These are phyloP conservation scores for Anoplius nigerrimus DNA, from an alignment of 2,888 invertebrate genomes.

Conservation along the genomic window DNA sequence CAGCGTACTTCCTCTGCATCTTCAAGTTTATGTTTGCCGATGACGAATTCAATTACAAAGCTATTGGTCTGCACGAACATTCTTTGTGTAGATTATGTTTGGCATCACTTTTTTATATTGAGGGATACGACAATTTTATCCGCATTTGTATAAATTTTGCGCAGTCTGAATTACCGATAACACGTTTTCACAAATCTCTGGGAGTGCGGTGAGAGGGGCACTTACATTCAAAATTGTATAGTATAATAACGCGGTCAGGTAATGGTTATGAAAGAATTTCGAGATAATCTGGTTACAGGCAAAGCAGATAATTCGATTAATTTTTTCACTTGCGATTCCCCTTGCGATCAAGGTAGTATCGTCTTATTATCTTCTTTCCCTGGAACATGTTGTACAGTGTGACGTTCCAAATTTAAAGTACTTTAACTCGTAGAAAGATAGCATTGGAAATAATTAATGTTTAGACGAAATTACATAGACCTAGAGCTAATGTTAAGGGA, in stretches of 20 bases:
- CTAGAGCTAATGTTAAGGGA: slow-evolving; percentile 21
- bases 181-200: not conserved
- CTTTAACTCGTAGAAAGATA: slow-evolving; percentile 10
- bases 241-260: not conserved
- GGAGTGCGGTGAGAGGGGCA: slow-evolving; percentile 7
- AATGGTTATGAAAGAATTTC: slow-evolving; percentile 10
- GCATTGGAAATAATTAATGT: slow-evolving; percentile 29
- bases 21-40: slow-evolving; percentile 13
- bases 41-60: not conserved
- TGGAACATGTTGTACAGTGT: slow-evolving; percentile 51
- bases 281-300: slow-evolving; percentile 10
- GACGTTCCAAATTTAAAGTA: slow-evolving; percentile 42
- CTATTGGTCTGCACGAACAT: slow-evolving; percentile 1
- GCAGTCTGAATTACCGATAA: not conserved
- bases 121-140: not conserved
- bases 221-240: slow-evolving; percentile 16
- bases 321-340: slow-evolving; percentile 11
- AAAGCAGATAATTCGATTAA: slow-evolving; percentile 20
- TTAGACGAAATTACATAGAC: slow-evolving; percentile 28
- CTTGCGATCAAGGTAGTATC: slow-evolving; percentile 41
- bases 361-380: slow-evolving; percentile 46
- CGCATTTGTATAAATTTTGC: slow-evolving; percentile 3
- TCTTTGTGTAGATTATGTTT: not conserved
- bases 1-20: slow-evolving; percentile 49
- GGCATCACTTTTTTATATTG: not conserved